Base-by-base conservation (phyloP, 2,113 vertebrate species). In the Myiopsitta monachus region DNA sequence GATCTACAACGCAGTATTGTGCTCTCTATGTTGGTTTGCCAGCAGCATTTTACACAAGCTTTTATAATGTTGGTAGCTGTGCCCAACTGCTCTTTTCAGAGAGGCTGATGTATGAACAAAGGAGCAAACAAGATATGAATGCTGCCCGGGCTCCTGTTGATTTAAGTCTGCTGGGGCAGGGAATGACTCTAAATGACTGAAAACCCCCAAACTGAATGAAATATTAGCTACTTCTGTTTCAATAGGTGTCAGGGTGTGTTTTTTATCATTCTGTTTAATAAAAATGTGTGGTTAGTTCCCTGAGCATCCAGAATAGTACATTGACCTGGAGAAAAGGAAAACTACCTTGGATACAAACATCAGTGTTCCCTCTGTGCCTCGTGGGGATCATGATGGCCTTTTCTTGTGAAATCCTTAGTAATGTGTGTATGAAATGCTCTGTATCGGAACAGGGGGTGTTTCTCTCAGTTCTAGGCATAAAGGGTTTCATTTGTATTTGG, bases 81-180 rank as follows among this genome's bases (percentile, higher is more conserved):
- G 95, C 92, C 94, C 94, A 92, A 92, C 33, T 79, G 92, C 95
- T 96, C 94, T 95, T 96, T 97, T 97, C 95, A 97, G 86, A 96
- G 90, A 57, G 92, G 80, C 95, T 96, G 95, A 79, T 93, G 93
- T 94, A 92, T 78, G 95, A 96, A 95, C 95, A 96, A 96, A 96
- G 96, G 93, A 90, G 95, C 95, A 96, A 96, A 95, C 92, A 94
- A 88, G 94, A 90, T 92, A 31, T 88, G 95, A 96, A 95, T 97
- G 54, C 94, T 68, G 8, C 5, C 1, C 83, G 92, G 92, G 83
- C 81, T 95, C 74, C 92, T 84, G 68, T 9, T 94, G 90, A 87
- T 92, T 95, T 55, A 33, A 84, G 83, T 75, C 83, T 92, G 5
- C 90, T 61, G 86, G 93, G 93, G 83, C 90, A 87, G 84, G 83